Evolutionary conservation across 2,888 invertebrate genomes (phyloP).

Genomic region (Rutpela maculata): DNA sequence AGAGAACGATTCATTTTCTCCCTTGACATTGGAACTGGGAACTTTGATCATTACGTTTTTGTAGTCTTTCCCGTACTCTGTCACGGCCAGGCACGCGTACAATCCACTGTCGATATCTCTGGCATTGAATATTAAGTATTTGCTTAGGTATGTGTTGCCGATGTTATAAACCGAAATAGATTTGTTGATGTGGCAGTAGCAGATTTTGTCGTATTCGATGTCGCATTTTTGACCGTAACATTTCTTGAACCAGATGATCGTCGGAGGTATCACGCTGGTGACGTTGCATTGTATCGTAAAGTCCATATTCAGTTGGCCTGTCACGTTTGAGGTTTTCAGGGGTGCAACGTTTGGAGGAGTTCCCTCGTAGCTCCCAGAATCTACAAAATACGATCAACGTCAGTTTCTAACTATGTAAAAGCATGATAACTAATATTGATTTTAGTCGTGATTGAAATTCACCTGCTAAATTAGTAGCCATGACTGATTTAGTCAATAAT

Average conservation of each 20-base stretch:
- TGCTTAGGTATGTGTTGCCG: conserved; percentile 67
- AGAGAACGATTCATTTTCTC: conserved; percentile 61
- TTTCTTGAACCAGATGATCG: conserved; percentile 70
- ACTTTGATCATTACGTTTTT: conserved; percentile 66
- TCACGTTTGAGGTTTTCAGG: conserved; percentile 65
- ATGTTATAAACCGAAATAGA: conserved; percentile 60
- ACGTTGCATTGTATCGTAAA: conserved; percentile 70
- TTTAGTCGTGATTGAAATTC: too few species aligned
- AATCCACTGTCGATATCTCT: conserved; percentile 67
- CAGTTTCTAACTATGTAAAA: neutral
- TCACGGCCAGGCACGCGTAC: conserved; percentile 70
- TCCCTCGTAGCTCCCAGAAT: conserved; percentile 59
- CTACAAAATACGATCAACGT: conserved; percentile 53
- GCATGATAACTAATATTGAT: too few species aligned
- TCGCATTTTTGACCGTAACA: conserved; percentile 66
- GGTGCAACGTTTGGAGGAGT: conserved; percentile 65
- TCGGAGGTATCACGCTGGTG: conserved; percentile 66
- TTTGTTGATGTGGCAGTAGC: conserved; percentile 65
- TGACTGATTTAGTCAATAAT: too few species aligned
- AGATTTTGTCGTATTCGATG: conserved; percentile 63
- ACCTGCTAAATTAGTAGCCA: too few species aligned
- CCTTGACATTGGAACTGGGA: conserved; percentile 53
- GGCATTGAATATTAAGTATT: conserved; percentile 68
- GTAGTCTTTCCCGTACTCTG: conserved; percentile 66
- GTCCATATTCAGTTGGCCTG: conserved; percentile 64